Evolutionary conservation across 2,888 invertebrate genomes (phyloP).

Genomic region (Hydraecia micacea): DNA sequence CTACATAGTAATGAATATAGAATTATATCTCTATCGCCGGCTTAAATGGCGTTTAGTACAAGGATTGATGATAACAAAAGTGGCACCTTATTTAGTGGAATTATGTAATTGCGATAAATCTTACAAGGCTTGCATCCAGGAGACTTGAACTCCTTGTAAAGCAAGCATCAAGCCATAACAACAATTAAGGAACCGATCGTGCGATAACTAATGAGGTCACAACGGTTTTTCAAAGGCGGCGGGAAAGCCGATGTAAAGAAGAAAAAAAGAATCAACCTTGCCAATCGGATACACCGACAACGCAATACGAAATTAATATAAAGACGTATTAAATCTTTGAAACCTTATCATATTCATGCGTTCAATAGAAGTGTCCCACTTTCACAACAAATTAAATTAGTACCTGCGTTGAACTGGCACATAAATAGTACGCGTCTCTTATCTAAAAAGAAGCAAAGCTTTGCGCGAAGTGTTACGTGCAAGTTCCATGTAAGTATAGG

Average conservation of each 20-base stretch:
- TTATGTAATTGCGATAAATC: constrained; percentile 7
- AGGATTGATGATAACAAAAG: not conserved
- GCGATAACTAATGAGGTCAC: constrained; percentile 54
- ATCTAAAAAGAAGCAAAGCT: constrained; percentile 67
- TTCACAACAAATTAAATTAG: constrained; percentile 72
- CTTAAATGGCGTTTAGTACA: not conserved
- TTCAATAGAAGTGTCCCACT: constrained; percentile 70
- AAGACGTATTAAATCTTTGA: constrained; percentile 42
- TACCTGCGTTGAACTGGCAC: constrained; percentile 66
- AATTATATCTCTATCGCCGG: not conserved
- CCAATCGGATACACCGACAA: not conserved
- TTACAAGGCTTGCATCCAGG: not conserved
- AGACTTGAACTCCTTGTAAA: constrained; percentile 9
- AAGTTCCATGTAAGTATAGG: constrained; percentile 33
- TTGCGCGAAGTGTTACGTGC: constrained; percentile 40
- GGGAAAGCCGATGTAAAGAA: constrained; percentile 34
- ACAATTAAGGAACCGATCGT: constrained; percentile 15
- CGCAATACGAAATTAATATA: constrained; percentile 6
- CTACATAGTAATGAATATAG: not conserved
- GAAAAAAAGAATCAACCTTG: constrained; percentile 13
- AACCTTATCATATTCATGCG: constrained; percentile 68
- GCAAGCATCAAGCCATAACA: constrained; percentile 8
- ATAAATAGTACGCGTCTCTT: constrained; percentile 67
- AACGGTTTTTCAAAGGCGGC: constrained; percentile 44
- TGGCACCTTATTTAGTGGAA: not conserved